These are phyloP conservation scores for Rhopilema esculentum DNA, from an alignment of 30 jellyfish, hydroid and myxozoan species.

Conservation along the genomic window DNA sequence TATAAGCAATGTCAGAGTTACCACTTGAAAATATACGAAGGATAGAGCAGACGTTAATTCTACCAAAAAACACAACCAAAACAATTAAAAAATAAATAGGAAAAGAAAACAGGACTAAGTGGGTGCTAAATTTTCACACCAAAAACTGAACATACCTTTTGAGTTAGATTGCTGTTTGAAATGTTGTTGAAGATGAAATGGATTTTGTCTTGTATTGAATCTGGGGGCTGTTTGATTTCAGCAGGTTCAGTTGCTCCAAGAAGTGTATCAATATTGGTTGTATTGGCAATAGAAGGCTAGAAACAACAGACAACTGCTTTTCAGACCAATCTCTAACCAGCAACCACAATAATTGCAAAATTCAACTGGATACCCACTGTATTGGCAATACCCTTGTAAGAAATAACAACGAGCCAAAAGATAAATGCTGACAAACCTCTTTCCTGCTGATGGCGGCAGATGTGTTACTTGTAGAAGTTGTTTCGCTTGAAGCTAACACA, in stretches of 20 bases:
- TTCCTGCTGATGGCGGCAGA: slow-evolving; percentile 70
- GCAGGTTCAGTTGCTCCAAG: slow-evolving; percentile 98
- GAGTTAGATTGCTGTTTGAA: slow-evolving; percentile 74
- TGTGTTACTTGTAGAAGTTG: slow-evolving; percentile 50
- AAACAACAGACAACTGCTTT: too few relatives aligned
- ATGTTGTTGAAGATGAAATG: slow-evolving; percentile 96
- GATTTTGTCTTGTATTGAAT: slow-evolving; percentile 88
- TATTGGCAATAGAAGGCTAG: slow-evolving; percentile 93
- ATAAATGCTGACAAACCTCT: slow-evolving; percentile 49
- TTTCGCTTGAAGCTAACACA: slow-evolving; percentile 10
- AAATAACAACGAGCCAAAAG: background rate
- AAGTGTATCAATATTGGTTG: slow-evolving; percentile 96
- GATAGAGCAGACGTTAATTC: background rate
- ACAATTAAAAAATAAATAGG: background rate
- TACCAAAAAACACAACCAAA: background rate
- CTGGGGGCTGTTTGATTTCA: slow-evolving; percentile 89
- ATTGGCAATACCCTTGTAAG: background rate
- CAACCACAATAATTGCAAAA: background rate
- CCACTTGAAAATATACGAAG: background rate
- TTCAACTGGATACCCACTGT: background rate
- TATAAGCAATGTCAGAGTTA: slow-evolving; percentile 7
- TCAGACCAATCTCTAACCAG: background rate
- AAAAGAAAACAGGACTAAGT: background rate
- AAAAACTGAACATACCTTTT: slow-evolving; percentile 77
- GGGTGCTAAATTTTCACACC: background rate